These are phyloP conservation scores for Oligia fasciuncula DNA, from an alignment of 2,888 invertebrate genomes.

Conservation along the genomic window DNA sequence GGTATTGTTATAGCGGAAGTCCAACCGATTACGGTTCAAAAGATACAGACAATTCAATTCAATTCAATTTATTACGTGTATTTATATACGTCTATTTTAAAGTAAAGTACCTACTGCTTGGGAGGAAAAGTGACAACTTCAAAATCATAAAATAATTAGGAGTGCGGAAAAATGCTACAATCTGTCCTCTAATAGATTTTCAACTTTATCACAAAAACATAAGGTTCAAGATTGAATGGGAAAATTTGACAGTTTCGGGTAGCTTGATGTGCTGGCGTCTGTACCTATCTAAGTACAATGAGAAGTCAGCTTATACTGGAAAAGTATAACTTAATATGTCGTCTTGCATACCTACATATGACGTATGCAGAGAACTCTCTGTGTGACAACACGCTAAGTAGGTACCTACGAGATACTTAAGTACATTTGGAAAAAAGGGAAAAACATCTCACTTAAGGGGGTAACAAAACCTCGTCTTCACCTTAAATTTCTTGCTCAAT, in stretches of 20 bases:
- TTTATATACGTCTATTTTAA: too few relatives aligned
- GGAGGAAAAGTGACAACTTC: not conserved
- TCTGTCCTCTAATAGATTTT: too few relatives aligned
- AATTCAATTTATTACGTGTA: too few relatives aligned
- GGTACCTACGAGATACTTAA: constrained; percentile 1
- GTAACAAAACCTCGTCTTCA: not conserved
- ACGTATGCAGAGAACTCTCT: not conserved
- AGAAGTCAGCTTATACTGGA: too few relatives aligned
- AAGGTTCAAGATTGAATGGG: too few relatives aligned
- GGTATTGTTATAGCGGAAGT: too few relatives aligned
- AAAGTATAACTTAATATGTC: too few relatives aligned
- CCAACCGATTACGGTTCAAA: too few relatives aligned
- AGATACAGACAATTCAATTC: too few relatives aligned
- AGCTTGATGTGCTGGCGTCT: not conserved
- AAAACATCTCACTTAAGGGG: not conserved
- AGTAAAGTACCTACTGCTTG: not conserved
- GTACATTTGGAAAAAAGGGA: constrained; percentile 21
- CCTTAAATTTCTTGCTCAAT: not conserved
- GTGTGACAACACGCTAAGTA: constrained; percentile 4
- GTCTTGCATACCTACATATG: not conserved
- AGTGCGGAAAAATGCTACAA: not conserved
- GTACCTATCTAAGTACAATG: not conserved
- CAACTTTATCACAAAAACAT: too few relatives aligned
- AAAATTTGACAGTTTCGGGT: too few relatives aligned
- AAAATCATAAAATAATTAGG: constrained; percentile 1